phyloP scores from a whole-genome alignment of 2,888 invertebrate genomes.

The Caenorhabditis sp. region DNA sequence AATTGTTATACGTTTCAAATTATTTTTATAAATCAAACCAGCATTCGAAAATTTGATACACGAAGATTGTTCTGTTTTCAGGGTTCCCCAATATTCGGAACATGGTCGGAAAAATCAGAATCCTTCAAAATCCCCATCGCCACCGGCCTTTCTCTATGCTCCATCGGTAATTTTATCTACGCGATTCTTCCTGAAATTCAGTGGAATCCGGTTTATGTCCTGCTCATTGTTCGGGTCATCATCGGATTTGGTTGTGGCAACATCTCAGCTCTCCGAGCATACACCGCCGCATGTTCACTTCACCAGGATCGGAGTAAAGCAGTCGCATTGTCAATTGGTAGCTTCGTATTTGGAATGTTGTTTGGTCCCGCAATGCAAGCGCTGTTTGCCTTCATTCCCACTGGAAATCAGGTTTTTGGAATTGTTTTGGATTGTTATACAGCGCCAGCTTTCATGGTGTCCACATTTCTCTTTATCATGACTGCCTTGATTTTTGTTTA shows the following conservation, averaged over 20 bases:
- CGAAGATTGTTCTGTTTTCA: background rate
- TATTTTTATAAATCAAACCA: too few relatives aligned
- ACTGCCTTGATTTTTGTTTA: slow-evolving; percentile 30
- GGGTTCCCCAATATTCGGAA: slow-evolving; percentile 45
- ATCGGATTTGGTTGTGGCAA: slow-evolving; percentile 45
- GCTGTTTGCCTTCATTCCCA: slow-evolving; percentile 32
- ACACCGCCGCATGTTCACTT: slow-evolving; percentile 33
- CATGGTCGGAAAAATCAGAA: slow-evolving; percentile 41
- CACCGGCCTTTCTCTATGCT: slow-evolving; percentile 33
- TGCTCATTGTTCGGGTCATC: slow-evolving; percentile 38
- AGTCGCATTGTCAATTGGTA: slow-evolving; percentile 37
- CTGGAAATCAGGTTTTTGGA: slow-evolving; percentile 20
- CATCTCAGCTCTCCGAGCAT: slow-evolving; percentile 36
- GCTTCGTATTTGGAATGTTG: slow-evolving; percentile 41
- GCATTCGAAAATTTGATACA: background rate
- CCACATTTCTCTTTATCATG: slow-evolving; percentile 24
- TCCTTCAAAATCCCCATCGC: slow-evolving; percentile 38
- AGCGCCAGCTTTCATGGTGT: slow-evolving; percentile 32
- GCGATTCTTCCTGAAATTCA: slow-evolving; percentile 34
- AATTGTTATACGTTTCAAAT: too few relatives aligned
- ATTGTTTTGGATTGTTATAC: slow-evolving; percentile 44
- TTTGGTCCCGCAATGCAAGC: slow-evolving; percentile 40
- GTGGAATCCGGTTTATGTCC: slow-evolving; percentile 33
- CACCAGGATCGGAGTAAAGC: slow-evolving; percentile 38
- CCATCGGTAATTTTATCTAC: slow-evolving; percentile 40